Evolutionary conservation across 2,888 invertebrate species (phyloP), one percentile per base, ranked within the genome.

Genomic region (Tetrapedia diversipes): DNA sequence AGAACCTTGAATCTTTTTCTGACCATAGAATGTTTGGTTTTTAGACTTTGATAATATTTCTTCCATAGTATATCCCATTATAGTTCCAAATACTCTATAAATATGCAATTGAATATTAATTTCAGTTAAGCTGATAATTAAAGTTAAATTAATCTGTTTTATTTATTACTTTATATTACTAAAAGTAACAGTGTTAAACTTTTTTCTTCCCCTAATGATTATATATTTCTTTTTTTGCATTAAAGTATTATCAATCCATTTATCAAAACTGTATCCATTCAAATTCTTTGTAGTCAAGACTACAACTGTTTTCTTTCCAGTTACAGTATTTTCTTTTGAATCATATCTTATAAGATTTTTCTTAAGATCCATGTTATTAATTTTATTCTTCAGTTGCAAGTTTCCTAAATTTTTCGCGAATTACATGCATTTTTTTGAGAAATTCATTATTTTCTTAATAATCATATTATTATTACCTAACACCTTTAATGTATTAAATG

Each of bases 351-450:
- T 90, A 22, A 94, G 89, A 82, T 95, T 94, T 10, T 90, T 90
- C 16, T 90, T 86, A 32, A 94, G 89, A 89, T 93, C 92, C 53
- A 93, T 86, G 74, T 91, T 88, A 84, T 95, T 95, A 22, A 95
- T 90, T 6, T 83, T 86, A 0, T 92, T 90, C 43, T 88, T 80
- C 37, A 86, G 32, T 11, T 86, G 77, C 1, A 92, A 77, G 81
- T 91, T 82, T 34, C 91, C 93, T 92, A 43, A 66, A 80, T 49
- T 24, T 16, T 39, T 60, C 11, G 49, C 19, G 22, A 41, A 43
- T 56, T 0, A n/a, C 14, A 63, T 32, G 3, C 1, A 14, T 22
- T 51, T 27, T 14, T 47, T 47, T 10, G 1, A 22, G 24, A 22
- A 11, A 22, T 22, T 4, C 47, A n/a, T 54, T 22, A 3, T 7